Evolutionary conservation across 1,140 invertebrate genomes (phyloP).

Genomic region (Drosophila ambigua): DNA sequence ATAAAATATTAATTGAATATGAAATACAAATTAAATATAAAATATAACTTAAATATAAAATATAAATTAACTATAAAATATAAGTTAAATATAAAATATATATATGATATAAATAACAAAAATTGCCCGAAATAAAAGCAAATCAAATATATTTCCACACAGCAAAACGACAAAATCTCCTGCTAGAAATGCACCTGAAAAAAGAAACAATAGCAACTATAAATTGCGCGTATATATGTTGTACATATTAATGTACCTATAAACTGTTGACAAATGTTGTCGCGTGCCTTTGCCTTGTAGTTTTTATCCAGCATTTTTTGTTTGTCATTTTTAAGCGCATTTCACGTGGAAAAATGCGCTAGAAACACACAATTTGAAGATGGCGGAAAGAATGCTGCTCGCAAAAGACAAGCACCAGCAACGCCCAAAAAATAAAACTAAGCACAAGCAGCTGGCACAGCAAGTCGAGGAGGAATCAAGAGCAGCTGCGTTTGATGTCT

Average conservation of each 20-base stretch:
- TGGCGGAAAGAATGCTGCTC: constrained; percentile 32
- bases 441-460: constrained; percentile 1
- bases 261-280: constrained; percentile 73
- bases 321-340: constrained; percentile 11
- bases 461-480: no score
- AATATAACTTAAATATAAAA: no score
- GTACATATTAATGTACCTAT: constrained; percentile 32
- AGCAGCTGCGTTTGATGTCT: constrained; percentile 67
- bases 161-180: no score
- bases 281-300: background rate
- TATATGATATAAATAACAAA: no score
- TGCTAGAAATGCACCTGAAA: no score
- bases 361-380: constrained; percentile 33
- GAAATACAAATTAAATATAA: no score
- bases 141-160: no score
- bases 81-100: no score
- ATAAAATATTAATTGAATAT: no score
- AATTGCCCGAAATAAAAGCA: no score
- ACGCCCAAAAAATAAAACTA: constrained; percentile 1
- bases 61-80: no score
- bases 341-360: constrained; percentile 45
- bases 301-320: background rate
- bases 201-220: constrained; percentile 19
- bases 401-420: constrained; percentile 10
- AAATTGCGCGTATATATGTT: constrained; percentile 24